Percentiles rank a stretch among this genome's conserved stretches.
Conservation (phyloP, 2,797 vertebrate genomes). For the Myripristis jacobus region DNA sequence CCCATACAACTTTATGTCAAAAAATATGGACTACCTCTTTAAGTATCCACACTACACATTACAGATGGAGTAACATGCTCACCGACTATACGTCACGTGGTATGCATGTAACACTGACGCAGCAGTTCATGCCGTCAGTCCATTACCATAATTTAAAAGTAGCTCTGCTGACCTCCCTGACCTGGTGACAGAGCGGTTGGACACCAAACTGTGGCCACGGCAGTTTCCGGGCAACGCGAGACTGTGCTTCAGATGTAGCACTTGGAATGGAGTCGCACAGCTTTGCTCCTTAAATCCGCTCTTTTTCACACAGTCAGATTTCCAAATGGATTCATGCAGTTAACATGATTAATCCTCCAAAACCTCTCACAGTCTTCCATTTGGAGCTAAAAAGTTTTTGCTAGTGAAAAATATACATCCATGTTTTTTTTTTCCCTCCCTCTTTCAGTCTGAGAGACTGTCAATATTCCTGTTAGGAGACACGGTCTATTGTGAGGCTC, state of each 20-base stretch:
- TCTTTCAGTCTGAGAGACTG: conserved; percentile 5
- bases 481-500: conserved; percentile 25
- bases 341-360: conserved; percentile 39
- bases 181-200: background rate
- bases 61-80: background rate
- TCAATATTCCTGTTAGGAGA: conserved; percentile 46
- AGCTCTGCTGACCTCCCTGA: background rate
- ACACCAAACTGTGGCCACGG: conserved; percentile 5
- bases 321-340: conserved; percentile 15
- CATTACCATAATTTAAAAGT: background rate
- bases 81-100: no score
- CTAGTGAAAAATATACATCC: background rate
- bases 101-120: background rate
- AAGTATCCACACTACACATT: background rate
- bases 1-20: no score
- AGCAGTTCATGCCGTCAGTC: background rate
- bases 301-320: conserved; percentile 3
- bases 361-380: conserved; percentile 1
- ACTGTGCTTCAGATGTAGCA: background rate
- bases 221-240: background rate
- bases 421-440: conserved; percentile 4
- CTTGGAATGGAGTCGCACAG: background rate
- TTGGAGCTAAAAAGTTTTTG: no score
- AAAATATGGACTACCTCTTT: no score
- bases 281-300: background rate